Evolutionary conservation across 2,797 vertebrate species (phyloP), one percentile per base, ranked within the genome.

Genomic region (Takifugu rubripes): DNA sequence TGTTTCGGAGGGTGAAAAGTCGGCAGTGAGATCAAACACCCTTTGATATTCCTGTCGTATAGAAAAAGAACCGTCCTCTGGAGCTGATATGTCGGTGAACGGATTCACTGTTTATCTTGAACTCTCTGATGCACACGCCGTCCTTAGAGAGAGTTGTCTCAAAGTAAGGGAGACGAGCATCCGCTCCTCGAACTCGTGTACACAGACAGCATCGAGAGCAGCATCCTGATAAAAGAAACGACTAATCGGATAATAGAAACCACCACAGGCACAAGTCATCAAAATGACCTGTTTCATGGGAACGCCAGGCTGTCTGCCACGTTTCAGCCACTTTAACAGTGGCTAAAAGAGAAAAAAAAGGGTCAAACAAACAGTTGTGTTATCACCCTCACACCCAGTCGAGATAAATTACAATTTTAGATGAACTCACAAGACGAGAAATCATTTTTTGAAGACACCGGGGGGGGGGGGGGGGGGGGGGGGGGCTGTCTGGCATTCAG

Each of bases 1-100:
- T 87, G 84, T 84, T 86, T 85, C 70, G 17, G 64, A 70, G 76
- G 69, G 78, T 78, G 75, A 84, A 73, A 77, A 79, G 68, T 69
- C 55, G 42, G 61, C 64, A 49, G 77, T 54, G 74, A 85, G 84
- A 86, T 88, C 84, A 90, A 87, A 87, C 74, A 74, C 44, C 36
- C 82, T 89, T 88, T 87, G 85, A 88, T 90, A 85, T 83, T 85
- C 83, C 64, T 79, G 84, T 82, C 75, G 70, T 82, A 79, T 77
- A 78, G 56, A 82, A 82, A 78, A 54, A 56, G 54, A 79, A 66
- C 52, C 54, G 44, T 48, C 70, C 65, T 75, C 80, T 57, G 58
- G 77, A 67, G 83, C 78, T 58, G 75, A 75, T 65, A 73, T 5
- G 36, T 29, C 45, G 17, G 56, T 57, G 79, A 83, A 83, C 59